Conservation (phyloP, 2,888 invertebrate genomes). For the Gryllus longicercus region DNA sequence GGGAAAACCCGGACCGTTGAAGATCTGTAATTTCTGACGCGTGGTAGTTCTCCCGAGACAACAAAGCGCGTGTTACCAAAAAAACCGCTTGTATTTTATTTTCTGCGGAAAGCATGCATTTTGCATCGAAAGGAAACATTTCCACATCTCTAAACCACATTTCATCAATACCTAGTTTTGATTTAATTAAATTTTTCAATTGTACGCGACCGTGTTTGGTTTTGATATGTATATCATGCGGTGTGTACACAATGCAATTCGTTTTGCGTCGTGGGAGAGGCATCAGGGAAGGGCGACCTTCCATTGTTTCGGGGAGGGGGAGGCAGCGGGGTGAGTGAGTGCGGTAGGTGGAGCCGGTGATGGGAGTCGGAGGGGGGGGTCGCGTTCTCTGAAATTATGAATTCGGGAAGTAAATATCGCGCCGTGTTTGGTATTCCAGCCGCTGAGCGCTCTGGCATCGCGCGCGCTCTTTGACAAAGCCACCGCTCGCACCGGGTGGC, state of each 20-base stretch:
- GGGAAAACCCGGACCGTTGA: no score
- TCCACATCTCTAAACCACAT: not conserved
- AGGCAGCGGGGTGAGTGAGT: not conserved
- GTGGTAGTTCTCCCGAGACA: not conserved
- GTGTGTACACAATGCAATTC: constrained; percentile 9
- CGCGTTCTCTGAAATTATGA: not conserved
- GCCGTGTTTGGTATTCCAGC: not conserved
- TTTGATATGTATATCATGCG: not conserved
- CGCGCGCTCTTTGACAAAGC: no score
- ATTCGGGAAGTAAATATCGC: not conserved
- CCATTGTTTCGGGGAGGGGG: not conserved
- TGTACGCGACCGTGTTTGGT: not conserved
- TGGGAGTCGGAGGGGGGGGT: not conserved
- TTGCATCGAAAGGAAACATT: not conserved
- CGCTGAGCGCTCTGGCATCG: not conserved
- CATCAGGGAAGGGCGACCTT: not conserved
- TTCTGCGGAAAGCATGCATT: not conserved
- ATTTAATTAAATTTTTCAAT: not conserved
- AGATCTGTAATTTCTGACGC: no score
- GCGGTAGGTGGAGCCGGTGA: not conserved
- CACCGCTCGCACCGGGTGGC: no score
- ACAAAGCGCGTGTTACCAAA: not conserved
- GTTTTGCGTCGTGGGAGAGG: not conserved
- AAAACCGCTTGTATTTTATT: not conserved
- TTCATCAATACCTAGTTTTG: not conserved